phyloP scores from a whole-genome alignment of 2,113 vertebrate species.

The Neodon shergylaensis region DNA sequence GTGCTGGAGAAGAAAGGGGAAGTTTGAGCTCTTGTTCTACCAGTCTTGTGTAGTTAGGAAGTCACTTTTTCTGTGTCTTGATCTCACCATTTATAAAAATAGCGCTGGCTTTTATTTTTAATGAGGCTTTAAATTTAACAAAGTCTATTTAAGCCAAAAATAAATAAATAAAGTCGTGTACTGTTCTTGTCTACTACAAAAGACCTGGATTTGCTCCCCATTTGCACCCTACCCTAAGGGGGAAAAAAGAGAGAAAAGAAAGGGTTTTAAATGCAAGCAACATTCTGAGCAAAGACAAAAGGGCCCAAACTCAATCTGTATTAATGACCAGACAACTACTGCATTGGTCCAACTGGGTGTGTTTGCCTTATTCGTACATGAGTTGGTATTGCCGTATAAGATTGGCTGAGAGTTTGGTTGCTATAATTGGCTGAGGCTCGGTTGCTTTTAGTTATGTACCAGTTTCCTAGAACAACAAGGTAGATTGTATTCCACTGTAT shows the following conservation, averaged over 20 bases:
- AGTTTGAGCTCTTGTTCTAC: background rate
- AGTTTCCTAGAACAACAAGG: background rate
- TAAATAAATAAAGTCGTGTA: background rate
- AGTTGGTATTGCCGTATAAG: background rate
- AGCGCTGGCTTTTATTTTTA: background rate
- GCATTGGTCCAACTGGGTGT: background rate
- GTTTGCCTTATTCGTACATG: background rate
- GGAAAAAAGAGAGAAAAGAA: background rate
- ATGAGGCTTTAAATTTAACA: background rate
- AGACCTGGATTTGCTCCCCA: background rate
- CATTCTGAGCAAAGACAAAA: background rate
- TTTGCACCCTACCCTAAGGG: background rate
- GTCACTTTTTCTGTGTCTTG: background rate
- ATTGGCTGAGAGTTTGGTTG: background rate
- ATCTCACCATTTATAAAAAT: conserved; percentile 39
- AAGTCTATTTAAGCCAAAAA: background rate
- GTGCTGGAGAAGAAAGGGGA: background rate
- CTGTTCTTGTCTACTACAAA: background rate
- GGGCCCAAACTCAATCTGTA: background rate
- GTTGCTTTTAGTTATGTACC: background rate
- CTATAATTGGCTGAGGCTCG: background rate
- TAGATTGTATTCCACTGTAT: background rate
- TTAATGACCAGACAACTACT: background rate
- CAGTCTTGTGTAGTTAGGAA: background rate
- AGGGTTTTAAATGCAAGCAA: background rate